phyloP scores from a whole-genome alignment of 1,140 invertebrate genomes.

The Gerris buenoi region DNA sequence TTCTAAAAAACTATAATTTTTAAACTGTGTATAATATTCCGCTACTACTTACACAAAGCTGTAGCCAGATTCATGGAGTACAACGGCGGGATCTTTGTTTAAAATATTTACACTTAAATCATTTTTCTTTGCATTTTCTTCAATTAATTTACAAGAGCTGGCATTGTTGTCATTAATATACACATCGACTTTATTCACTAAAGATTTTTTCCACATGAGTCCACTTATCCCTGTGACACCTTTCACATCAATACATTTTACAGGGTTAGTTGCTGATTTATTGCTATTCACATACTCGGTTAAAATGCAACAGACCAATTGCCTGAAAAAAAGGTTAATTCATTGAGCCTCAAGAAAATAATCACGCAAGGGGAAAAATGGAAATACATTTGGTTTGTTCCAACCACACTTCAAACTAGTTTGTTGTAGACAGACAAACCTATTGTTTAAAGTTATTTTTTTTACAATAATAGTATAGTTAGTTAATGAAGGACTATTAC shows the following conservation, averaged over 20 bases:
- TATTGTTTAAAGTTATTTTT: too few species aligned
- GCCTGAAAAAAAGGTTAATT: too few species aligned
- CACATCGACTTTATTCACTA: conserved; percentile 12
- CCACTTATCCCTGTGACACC: conserved; percentile 4
- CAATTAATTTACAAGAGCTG: neutral
- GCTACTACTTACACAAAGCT: conserved; percentile 15
- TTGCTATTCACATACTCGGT: conserved; percentile 6
- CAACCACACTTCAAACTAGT: too few species aligned
- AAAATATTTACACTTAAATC: neutral
- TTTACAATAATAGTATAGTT: too few species aligned
- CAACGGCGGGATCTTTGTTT: conserved; percentile 10
- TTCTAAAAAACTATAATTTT: too few species aligned
- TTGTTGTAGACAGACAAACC: too few species aligned
- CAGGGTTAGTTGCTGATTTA: conserved; percentile 11
- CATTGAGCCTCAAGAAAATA: too few species aligned
- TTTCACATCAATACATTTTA: conserved; percentile 11
- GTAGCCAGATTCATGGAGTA: conserved; percentile 14
- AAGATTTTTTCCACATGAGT: conserved; percentile 11
- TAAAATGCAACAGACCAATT: conserved; percentile 2
- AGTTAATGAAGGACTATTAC: too few species aligned
- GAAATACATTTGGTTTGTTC: too few species aligned
- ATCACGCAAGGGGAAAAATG: too few species aligned
- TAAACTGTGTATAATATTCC: too few species aligned
- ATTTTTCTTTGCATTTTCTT: conserved; percentile 7
- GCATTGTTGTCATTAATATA: conserved; percentile 7